Evolutionary conservation across 2,888 invertebrate genomes (phyloP), one percentile per base, ranked within the genome.

Genomic region (Hetaerina titia): DNA sequence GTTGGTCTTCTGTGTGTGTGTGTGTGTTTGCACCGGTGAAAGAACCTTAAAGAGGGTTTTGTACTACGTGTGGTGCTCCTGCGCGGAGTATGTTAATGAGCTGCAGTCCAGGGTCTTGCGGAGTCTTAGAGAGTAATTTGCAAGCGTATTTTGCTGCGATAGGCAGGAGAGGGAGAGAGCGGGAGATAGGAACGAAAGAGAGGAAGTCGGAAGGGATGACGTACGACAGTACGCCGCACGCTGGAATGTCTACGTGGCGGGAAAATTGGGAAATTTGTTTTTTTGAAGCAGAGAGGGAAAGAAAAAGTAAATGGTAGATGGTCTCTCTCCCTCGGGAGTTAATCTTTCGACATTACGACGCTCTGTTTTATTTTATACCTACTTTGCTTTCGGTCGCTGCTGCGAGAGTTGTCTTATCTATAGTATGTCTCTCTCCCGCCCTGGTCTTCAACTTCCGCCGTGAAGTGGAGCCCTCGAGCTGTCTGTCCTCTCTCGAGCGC

Each of bases 21-120:
- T 22, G 92, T 69, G 64, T 92, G 92, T 64, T 64, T 69, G 56
- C 56, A 25, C 74, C n/a, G 69, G 56, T 74, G 92, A 74, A 92
- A 92, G 92, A 92, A 92, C 69, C 45, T 74, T 92, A 92, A 92
- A 92, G 92, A 74, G 92, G 74, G 92, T 92, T 92, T 92, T 92
- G 69, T 69, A 45, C 69, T 56, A 45, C 56, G 92, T 57, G 89
- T 56, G 92, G 74, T 45, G 92, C 69, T 92, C 22, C 92, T 57
- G 74, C 45, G 69, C 69, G n/a, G 92, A 92, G 92, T 92, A 92
- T 92, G 92, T 92, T 92, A 92, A 92, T 92, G 92, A 92, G 92
- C 69, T 92, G 92, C 74, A 56, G 69, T 74, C 45, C 90, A 56
- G 69, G 92, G 69, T 69, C 69, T 64, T 92, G 92, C 56, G 92